These are phyloP conservation scores for Malachius bipustulatus DNA, from an alignment of 2,888 invertebrate species.

Conservation along the genomic window DNA sequence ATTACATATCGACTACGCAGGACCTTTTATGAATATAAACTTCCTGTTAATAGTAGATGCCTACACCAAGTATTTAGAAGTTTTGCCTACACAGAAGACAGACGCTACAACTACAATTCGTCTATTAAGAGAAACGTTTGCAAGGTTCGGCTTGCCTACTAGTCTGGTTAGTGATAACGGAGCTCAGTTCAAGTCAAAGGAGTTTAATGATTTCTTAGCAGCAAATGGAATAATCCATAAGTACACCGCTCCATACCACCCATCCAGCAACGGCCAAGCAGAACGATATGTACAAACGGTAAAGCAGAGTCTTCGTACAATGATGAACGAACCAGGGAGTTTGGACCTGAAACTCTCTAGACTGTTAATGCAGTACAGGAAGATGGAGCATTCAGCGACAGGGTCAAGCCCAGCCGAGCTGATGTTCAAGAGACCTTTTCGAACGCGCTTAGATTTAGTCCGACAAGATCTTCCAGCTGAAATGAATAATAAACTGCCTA, in stretches of 20 bases:
- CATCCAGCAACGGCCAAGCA: constrained; percentile 21
- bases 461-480: constrained; percentile 3
- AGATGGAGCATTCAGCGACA: no score
- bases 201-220: constrained; percentile 15
- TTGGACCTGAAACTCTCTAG: constrained; percentile 4
- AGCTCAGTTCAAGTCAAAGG: constrained; percentile 12
- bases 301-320: constrained; percentile 14
- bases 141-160: constrained; percentile 5
- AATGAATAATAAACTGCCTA: not conserved
- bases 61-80: no score
- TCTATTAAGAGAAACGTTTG: no score
- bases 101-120: no score
- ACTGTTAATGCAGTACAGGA: constrained; percentile 13
- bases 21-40: no score
- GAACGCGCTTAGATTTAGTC: constrained; percentile 17
- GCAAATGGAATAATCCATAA: constrained; percentile 16
- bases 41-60: no score
- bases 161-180: constrained; percentile 2
- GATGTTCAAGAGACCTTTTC: constrained; percentile 17
- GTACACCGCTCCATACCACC: constrained; percentile 17
- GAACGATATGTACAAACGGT: constrained; percentile 22
- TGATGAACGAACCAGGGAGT: no score
- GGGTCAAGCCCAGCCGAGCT: constrained; percentile 18
- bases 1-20: no score
- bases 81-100: no score